These are phyloP conservation scores for Streptopelia turtur DNA, from an alignment of 2,797 vertebrate genomes.

Conservation along the genomic window DNA sequence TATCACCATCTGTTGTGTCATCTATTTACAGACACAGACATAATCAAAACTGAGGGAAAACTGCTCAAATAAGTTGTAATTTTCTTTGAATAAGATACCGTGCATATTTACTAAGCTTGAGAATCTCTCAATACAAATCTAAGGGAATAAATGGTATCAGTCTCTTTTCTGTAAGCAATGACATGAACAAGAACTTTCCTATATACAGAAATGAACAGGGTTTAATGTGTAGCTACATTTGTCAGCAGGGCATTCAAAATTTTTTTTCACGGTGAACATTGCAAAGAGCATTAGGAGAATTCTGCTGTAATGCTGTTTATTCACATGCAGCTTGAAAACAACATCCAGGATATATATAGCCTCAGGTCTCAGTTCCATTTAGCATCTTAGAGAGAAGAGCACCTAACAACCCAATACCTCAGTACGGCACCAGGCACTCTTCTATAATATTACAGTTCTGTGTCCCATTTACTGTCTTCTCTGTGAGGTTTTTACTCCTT, in stretches of 20 bases:
- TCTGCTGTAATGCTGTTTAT: not conserved
- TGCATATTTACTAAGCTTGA: not conserved
- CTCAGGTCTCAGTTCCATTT: not conserved
- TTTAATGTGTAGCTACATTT: not conserved
- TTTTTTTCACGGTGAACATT: not conserved
- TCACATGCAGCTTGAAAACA: not conserved
- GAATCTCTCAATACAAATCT: not conserved
- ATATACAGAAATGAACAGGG: not conserved
- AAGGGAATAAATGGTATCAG: not conserved
- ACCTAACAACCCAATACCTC: not conserved
- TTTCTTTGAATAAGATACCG: not conserved
- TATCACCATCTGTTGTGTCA: constrained; percentile 17
- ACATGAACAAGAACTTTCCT: not conserved
- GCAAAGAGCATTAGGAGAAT: not conserved
- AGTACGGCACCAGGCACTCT: not conserved
- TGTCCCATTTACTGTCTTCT: not conserved
- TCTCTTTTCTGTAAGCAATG: not conserved
- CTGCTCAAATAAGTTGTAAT: not conserved
- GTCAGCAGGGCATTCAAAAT: not conserved
- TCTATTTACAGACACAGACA: constrained; percentile 14
- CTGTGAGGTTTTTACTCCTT: not conserved
- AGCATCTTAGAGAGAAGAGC: not conserved
- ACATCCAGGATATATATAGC: not conserved
- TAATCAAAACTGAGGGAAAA: not conserved
- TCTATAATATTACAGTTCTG: not conserved